Percentiles rank a stretch among this genome's conserved stretches.
These are phyloP conservation scores for Andrena haemorrhoa DNA, from an alignment of 2,888 invertebrate genomes.

Conservation along the genomic window DNA sequence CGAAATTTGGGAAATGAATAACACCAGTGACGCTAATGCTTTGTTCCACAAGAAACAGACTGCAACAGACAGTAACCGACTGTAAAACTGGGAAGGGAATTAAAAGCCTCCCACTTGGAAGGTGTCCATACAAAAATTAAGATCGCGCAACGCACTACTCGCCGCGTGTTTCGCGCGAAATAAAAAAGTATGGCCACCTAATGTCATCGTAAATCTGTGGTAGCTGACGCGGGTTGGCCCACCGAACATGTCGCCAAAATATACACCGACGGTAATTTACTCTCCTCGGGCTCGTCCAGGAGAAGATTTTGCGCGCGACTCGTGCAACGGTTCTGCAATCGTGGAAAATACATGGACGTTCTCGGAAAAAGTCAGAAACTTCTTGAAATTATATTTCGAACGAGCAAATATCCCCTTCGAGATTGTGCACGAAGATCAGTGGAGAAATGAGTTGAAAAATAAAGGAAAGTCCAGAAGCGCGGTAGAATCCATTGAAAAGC, in stretches of 20 bases:
- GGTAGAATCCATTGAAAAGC: no score
- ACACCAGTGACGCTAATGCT: not conserved
- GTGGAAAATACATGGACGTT: constrained; percentile 21
- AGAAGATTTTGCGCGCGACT: constrained; percentile 27
- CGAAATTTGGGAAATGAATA: not conserved
- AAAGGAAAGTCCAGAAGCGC: no score
- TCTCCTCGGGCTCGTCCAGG: constrained; percentile 31
- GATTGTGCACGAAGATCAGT: no score
- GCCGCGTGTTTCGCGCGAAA: not conserved
- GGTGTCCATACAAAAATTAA: constrained; percentile 11
- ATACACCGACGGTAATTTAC: constrained; percentile 65
- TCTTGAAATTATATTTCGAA: no score
- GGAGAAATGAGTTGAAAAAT: no score
- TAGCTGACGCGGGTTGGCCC: constrained; percentile 38
- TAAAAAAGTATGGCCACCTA: constrained; percentile 43
- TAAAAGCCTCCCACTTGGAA: not conserved
- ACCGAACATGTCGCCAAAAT: constrained; percentile 62
- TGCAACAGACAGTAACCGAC: no score
- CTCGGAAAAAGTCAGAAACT: not conserved
- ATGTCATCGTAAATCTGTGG: constrained; percentile 59
- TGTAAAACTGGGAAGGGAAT: not conserved
- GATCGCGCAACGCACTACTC: not conserved
- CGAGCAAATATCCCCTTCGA: no score
- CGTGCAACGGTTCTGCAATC: constrained; percentile 19
- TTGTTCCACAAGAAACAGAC: not conserved